Evolutionary conservation across 92 coral and sea anemone species (phyloP), one percentile per base, ranked within the genome.

Genomic region (Bergia sp.): DNA sequence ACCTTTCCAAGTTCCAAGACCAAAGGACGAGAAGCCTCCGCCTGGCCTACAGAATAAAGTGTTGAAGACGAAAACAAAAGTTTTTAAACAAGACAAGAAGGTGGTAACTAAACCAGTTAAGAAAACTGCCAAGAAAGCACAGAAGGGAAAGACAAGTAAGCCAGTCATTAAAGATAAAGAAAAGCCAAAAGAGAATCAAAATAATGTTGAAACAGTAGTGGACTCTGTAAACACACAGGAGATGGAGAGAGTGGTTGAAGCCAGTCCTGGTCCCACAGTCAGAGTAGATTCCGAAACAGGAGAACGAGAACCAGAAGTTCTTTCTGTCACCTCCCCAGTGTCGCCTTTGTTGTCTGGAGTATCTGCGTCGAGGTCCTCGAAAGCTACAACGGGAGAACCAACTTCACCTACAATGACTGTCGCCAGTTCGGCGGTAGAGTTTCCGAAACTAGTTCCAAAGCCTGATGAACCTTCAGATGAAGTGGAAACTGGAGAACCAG

Each of bases 211-310:
- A 80, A 38, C 78, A 3, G 57, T 23, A 4, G 85, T 23, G 53
- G 88, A 82, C 18, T 76, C 86, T 50, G 69, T 16, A 37, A 82
- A 64, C 49, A 12, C 89, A 5, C 90, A 90, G 43, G 44, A 79
- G 29, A 53, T 64, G 43, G 93, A 82, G 77, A 71, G n/a, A 44
- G 82, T 85, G 85, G 76, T 38, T 37, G 93, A 80, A 55, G 77
- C 45, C 16, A 89, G 89, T 41, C 84, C 94, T 47, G 92, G 85
- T 80, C 90, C 89, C 7, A 76, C 92, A 21, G 77, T 88, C 15
- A 87, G 99, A 69, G 98, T 94, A 7, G 95, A 96, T 85, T 96
- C 99, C 1, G 99, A 97, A 90, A 93, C 98, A 55, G 98, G 99
- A 71, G 98, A 97, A 89, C 90, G 85, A 3, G 90, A 93, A 76